These are phyloP conservation scores for Ferdinandea cuprea DNA, from an alignment of 2,888 invertebrate species.

Conservation along the genomic window DNA sequence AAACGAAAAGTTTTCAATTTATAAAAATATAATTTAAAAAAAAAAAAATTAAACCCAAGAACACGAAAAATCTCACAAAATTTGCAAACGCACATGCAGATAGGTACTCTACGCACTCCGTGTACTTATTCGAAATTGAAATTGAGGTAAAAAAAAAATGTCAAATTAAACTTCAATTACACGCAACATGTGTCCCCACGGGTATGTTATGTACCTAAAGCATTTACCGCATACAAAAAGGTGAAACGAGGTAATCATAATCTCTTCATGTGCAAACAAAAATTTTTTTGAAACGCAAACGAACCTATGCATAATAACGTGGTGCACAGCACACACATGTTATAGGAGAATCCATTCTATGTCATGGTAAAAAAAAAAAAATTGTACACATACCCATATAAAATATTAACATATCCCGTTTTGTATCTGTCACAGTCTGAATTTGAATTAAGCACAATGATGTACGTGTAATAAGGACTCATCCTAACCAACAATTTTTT, in stretches of 20 bases:
- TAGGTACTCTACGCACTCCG: background rate
- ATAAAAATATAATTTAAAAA: too few species aligned
- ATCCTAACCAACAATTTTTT: slow-evolving; percentile 28
- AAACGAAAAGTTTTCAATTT: too few species aligned
- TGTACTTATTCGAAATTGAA: background rate
- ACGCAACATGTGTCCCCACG: slow-evolving; percentile 48
- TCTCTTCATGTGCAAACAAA: slow-evolving; percentile 30
- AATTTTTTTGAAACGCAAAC: slow-evolving; percentile 10
- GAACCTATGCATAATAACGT: background rate
- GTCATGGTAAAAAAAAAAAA: background rate
- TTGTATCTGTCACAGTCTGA: slow-evolving; percentile 54
- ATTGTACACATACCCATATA: background rate
- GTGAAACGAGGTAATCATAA: slow-evolving; percentile 24
- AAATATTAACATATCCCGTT: slow-evolving; percentile 60
- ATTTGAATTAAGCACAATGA: slow-evolving; percentile 56
- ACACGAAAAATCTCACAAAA: too few species aligned
- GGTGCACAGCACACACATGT: background rate
- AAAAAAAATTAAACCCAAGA: too few species aligned
- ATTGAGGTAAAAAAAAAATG: background rate
- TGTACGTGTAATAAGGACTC: slow-evolving; percentile 48
- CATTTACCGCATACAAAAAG: background rate
- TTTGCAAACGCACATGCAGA: background rate
- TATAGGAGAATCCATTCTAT: slow-evolving; percentile 35
- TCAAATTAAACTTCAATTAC: slow-evolving; percentile 52
- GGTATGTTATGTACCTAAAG: background rate